Percentiles rank a stretch among this genome's conserved stretches.
Evolutionary conservation across 2,888 invertebrate genomes (phyloP).

Genomic region (Unio pictorum): DNA sequence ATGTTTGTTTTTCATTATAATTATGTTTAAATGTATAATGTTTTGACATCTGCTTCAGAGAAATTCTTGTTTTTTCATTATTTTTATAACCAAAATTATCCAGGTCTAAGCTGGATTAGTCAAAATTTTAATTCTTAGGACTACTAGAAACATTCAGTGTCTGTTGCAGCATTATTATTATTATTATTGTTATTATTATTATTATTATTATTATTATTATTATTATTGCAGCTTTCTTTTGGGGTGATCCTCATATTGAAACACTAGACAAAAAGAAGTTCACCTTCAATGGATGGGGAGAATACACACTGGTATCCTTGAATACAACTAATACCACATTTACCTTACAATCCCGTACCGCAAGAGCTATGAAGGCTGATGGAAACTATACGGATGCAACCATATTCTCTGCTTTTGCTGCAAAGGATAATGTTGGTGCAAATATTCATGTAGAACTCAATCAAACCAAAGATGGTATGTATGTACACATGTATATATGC

Average conservation of each 20-base stretch:
- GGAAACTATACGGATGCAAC: conserved; percentile 33
- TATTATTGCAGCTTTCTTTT: conserved; percentile 4
- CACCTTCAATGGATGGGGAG: conserved; percentile 46
- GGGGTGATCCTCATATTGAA: conserved; percentile 43
- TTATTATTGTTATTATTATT: no score
- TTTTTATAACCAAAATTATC: no score
- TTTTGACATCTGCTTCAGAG: no score
- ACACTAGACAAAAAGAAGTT: conserved; percentile 36
- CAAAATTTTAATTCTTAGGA: no score
- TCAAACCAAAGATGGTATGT: conserved; percentile 14
- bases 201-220: no score
- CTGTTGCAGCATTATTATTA: conserved; percentile 4
- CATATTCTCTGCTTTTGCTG: conserved; percentile 39
- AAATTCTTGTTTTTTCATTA: no score
- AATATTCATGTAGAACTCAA: conserved; percentile 31
- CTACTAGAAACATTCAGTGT: no score
- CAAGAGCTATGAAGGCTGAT: conserved; percentile 7
- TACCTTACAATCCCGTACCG: conserved; percentile 5
- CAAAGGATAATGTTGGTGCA: conserved; percentile 15
- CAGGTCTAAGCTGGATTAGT: no score
- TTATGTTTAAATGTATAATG: no score
- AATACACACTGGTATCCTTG: conserved; percentile 27
- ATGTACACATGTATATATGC: no score
- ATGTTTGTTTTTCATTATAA: no score
- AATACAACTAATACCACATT: not conserved